Evolutionary conservation across 2,797 vertebrate species (phyloP).

Genomic region (Cynopterus sphinx): DNA sequence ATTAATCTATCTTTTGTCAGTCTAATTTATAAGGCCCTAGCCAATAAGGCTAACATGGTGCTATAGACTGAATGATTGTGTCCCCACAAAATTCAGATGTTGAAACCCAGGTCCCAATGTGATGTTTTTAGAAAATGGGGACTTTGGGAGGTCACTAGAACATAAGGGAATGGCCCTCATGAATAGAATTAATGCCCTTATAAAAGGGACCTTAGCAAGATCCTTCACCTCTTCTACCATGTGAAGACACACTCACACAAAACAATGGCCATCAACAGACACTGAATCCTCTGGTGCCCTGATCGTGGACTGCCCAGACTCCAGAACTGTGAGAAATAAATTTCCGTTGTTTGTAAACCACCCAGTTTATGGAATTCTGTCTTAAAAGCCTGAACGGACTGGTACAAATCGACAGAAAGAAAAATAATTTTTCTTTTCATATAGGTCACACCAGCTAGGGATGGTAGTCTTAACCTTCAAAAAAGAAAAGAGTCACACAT

Average conservation of each 20-base stretch:
- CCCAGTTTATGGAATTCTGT: background rate
- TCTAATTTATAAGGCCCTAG: background rate
- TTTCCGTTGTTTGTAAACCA: background rate
- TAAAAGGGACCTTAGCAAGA: background rate
- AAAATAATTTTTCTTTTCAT: background rate
- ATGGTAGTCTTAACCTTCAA: background rate
- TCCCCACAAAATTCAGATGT: background rate
- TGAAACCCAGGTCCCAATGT: background rate
- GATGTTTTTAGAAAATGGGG: background rate
- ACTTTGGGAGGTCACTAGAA: background rate
- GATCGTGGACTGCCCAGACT: background rate
- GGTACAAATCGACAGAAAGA: background rate
- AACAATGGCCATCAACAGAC: background rate
- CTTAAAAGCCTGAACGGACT: background rate
- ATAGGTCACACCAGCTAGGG: background rate
- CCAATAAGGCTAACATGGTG: background rate
- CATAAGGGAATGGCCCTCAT: background rate
- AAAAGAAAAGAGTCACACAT: background rate
- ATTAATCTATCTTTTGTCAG: background rate
- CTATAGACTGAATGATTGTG: background rate
- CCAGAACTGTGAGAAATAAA: background rate
- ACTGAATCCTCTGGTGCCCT: background rate
- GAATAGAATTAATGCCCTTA: background rate
- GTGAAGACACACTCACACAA: background rate
- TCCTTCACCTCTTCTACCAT: background rate